Base-by-base conservation (phyloP, 2,888 invertebrate genomes). In the Myopa testacea region DNA sequence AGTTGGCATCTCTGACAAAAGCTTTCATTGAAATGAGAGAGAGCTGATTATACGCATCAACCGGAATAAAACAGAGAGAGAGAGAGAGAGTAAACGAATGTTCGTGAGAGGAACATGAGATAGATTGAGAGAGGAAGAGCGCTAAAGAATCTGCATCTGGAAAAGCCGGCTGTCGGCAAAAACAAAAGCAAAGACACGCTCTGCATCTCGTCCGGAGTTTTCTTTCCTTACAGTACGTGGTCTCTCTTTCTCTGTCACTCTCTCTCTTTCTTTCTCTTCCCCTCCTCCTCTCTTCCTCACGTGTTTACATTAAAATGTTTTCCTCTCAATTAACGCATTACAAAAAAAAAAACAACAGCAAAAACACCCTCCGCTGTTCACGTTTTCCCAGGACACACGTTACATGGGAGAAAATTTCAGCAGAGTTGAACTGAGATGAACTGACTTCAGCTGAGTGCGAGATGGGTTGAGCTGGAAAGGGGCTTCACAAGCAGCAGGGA, bases 361-460 rank as follows among this genome's bases (percentile, higher is more conserved):
- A 12, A 4, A 62, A 8, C 34, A n/a, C 62, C 6, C 62, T 14
- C 55, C n/a, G 55, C 16, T 52, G 52, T 34, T 5, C 50, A 40
- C 37, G 60, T 58, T 71, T 75, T 75, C 67, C 75, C 75, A 75
- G 75, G 75, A 67, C 50, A 75, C n/a, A 19, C 60, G n/a, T 60
- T n/a, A 26, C 34, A 45, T 45, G 45, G 45, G 1, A 10, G 10
- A 10, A 45, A 45, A 45, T 45, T 45, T 10, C 45, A 45, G 45
- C 45, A 45, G 45, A 45, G 45, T 45, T 45, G 45, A 45, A 45
- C 6, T 45, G 45, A 45, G 45, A 2, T 45, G 45, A 45, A 45
- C 6, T 45, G 45, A 45, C 7, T 19, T 34, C 10, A 52, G 55
- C 19, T 34, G 67, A 16, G 70, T 70, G 19, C 52, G 50, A 26